Percentiles rank a stretch among this genome's conserved stretches.
Evolutionary conservation across 2,888 invertebrate genomes (phyloP).

Genomic region (Lagria hirta): DNA sequence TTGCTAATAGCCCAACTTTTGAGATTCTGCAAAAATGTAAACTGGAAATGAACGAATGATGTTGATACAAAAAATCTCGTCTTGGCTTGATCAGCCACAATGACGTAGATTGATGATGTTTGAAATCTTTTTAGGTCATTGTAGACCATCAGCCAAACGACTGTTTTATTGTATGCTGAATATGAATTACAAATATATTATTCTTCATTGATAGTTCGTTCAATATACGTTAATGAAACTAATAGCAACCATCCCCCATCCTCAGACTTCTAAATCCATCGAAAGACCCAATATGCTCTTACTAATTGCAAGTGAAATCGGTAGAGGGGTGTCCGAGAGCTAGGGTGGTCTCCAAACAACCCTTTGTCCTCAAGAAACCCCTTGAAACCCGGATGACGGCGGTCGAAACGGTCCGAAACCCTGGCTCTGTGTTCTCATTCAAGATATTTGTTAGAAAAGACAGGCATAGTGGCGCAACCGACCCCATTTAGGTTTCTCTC

Average conservation of each 20-base stretch:
- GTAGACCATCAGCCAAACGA: slow-evolving; percentile 7
- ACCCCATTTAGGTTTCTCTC: slow-evolving; percentile 17
- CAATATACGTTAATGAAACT: slow-evolving; percentile 30
- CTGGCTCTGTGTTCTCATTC: slow-evolving; percentile 9
- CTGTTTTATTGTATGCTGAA: slow-evolving; percentile 12
- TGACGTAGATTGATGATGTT: slow-evolving; percentile 14
- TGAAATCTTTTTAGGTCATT: slow-evolving; percentile 6
- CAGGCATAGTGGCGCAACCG: slow-evolving; percentile 11
- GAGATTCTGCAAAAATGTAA: too few relatives aligned
- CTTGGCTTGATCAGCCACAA: too few relatives aligned
- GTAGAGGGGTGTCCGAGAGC: slow-evolving; percentile 13
- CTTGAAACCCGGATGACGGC: slow-evolving; percentile 27
- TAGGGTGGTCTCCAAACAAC: slow-evolving; percentile 43
- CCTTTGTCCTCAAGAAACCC: slow-evolving; percentile 46
- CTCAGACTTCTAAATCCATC: slow-evolving; percentile 35
- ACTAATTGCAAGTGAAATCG: slow-evolving; percentile 36
- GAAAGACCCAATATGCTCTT: slow-evolving; percentile 38
- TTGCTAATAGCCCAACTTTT: too few relatives aligned
- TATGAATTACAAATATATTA: slow-evolving; percentile 19
- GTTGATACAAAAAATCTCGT: too few relatives aligned
- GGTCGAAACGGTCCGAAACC: slow-evolving; percentile 16
- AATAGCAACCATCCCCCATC: slow-evolving; percentile 27
- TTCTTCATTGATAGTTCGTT: slow-evolving; percentile 14
- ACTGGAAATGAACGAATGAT: too few relatives aligned
- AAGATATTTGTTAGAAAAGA: slow-evolving; percentile 20